These are phyloP conservation scores for Leucophenga maculata DNA, from an alignment of 2,888 invertebrate species.

Conservation along the genomic window DNA sequence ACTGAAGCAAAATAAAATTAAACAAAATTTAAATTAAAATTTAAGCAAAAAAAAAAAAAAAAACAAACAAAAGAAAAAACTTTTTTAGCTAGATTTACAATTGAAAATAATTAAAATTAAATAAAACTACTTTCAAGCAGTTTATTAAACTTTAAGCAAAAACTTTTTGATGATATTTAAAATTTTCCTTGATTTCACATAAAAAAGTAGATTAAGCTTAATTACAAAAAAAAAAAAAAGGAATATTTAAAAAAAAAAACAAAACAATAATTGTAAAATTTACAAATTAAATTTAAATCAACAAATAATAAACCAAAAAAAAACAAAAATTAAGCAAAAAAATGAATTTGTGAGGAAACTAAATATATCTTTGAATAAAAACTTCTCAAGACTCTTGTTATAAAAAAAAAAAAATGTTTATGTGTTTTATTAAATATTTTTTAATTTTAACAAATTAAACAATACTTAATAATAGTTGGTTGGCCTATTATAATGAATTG, in stretches of 20 bases:
- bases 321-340: slow-evolving; percentile 28
- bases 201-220: slow-evolving; percentile 32
- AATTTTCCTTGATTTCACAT: slow-evolving; percentile 50
- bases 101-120: slow-evolving; percentile 27
- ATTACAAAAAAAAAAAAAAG: slow-evolving; percentile 23
- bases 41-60: slow-evolving; percentile 32
- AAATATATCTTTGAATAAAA: slow-evolving; percentile 61
- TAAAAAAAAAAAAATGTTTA: slow-evolving; percentile 47
- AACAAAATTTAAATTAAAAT: slow-evolving; percentile 28
- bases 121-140: slow-evolving; percentile 24
- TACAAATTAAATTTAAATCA: slow-evolving; percentile 42
- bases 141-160: slow-evolving; percentile 26
- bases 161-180: slow-evolving; percentile 60
- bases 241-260: slow-evolving; percentile 45
- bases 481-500: too few species aligned
- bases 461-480: too few species aligned
- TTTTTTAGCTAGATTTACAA: slow-evolving; percentile 63
- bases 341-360: slow-evolving; percentile 9
- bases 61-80: slow-evolving; percentile 50
- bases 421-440: slow-evolving; percentile 17
- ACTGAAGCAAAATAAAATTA: not conserved
- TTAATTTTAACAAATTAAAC: too few species aligned
- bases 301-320: slow-evolving; percentile 36
- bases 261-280: slow-evolving; percentile 58
- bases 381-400: slow-evolving; percentile 66